These are phyloP conservation scores for Himalopsyche japonica DNA, from an alignment of 2,888 invertebrate species.

Conservation along the genomic window DNA sequence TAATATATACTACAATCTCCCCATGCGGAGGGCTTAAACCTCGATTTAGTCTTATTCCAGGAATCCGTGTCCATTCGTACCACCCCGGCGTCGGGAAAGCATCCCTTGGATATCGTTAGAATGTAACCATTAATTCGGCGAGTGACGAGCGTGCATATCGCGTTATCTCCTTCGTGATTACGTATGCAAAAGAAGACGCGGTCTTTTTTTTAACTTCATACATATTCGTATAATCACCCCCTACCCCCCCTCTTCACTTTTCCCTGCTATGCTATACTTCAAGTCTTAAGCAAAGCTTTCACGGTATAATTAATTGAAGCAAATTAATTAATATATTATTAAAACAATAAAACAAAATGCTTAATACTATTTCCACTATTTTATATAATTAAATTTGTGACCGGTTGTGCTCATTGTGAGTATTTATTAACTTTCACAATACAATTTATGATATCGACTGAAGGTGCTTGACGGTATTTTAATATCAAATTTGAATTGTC, in stretches of 20 bases:
- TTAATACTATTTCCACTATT: too few species aligned
- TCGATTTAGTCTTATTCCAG: not conserved
- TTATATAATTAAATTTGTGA: too few species aligned
- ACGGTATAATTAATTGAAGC: not conserved
- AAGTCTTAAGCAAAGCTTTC: not conserved
- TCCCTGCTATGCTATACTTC: constrained; percentile 20
- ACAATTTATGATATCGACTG: too few species aligned
- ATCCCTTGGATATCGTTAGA: constrained; percentile 23
- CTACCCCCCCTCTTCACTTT: constrained; percentile 44
- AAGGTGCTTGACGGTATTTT: too few species aligned
- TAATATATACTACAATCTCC: not conserved
- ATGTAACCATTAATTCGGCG: constrained; percentile 31
- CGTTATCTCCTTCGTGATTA: constrained; percentile 31
- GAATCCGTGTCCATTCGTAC: constrained; percentile 24
- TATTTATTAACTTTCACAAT: too few species aligned
- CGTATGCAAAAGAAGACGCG: constrained; percentile 34
- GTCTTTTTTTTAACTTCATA: constrained; percentile 51
- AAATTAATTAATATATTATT: not conserved
- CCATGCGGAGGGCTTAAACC: not conserved
- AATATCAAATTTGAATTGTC: too few species aligned
- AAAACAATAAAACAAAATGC: too few species aligned
- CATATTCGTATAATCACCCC: constrained; percentile 54
- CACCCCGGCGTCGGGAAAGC: constrained; percentile 14
- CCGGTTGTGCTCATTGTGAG: too few species aligned
- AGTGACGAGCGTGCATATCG: constrained; percentile 21